Evolutionary conservation across 1,140 invertebrate species (phyloP).

Genomic region (Zaprionus lachaisei): DNA sequence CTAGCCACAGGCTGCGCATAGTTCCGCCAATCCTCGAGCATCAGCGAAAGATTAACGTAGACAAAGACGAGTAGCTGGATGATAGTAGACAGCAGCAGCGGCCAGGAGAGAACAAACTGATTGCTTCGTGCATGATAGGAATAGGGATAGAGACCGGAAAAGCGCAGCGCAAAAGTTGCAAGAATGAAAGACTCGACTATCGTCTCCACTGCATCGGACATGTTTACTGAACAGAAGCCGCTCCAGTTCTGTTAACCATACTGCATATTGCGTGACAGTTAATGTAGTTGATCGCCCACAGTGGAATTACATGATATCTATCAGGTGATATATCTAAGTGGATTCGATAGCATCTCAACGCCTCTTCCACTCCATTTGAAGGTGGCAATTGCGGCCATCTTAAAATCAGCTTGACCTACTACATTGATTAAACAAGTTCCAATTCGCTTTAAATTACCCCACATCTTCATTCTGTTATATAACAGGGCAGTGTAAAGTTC

Average conservation of each 20-base stretch:
- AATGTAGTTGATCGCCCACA: not conserved
- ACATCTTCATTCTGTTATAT: not conserved
- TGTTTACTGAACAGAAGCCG: conserved; percentile 3
- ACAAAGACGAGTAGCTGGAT: conserved; percentile 30
- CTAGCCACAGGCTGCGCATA: conserved; percentile 44
- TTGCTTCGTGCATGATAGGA: not conserved
- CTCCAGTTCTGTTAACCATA: not conserved
- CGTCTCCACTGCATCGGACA: conserved; percentile 10
- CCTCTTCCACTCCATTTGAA: not conserved
- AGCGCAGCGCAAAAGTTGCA: conserved; percentile 11
- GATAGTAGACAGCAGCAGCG: conserved; percentile 9
- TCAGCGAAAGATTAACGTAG: conserved; percentile 26
- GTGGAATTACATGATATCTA: not conserved
- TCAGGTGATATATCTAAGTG: not conserved
- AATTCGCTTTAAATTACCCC: not conserved
- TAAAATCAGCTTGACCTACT: not conserved
- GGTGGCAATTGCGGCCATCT: no score
- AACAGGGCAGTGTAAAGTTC: not conserved
- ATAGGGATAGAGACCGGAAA: conserved; percentile 38
- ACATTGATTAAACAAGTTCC: not conserved
- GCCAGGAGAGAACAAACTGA: conserved; percentile 25
- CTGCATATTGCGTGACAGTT: not conserved
- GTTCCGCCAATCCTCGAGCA: conserved; percentile 22
- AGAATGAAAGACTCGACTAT: conserved; percentile 22
- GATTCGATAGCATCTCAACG: not conserved